Evolutionary conservation across 1,140 invertebrate species (phyloP), one percentile per base, ranked within the genome.

Genomic region (Centruroides vittatus): DNA sequence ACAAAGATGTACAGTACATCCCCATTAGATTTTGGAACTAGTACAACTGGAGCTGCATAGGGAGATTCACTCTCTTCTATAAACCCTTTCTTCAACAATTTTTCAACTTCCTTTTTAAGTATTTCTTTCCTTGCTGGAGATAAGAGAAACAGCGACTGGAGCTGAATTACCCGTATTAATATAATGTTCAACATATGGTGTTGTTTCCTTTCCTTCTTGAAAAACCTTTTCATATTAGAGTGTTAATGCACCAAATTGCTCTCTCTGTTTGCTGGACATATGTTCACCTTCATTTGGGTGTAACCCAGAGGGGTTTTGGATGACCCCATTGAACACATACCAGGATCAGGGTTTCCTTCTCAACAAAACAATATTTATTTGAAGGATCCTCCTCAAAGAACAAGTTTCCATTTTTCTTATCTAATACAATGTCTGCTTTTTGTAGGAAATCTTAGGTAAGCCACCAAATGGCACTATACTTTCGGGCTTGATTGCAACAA

Each of bases 71-170:
- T 64, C 34, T 48, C 56, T 54, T 62, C 52, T 36, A 71, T 68
- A 3, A 69, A 59, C 5, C 57, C 59, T 4, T 58, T 47, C n/a
- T 65, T 34, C 47, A 69, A 49, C 47, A 69, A 57, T 48, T 72
- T 60, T 34, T 66, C 9, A 9, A 69, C 41, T 12, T 65, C n/a
- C 35, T 57, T 23, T n/a, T 51, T n/a, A 35, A 13, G 23, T 23
- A 23, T 23, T 46, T 67, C 41, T 59, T 55, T 59, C 34, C 66
- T 52, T 4, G 7, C 12, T 5, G n/a, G 10, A 0, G 67, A 57
- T 9, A 65, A 63, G 61, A 8, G 12, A 9, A n/a, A 35, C 23
- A 12, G 50, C 35, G 7, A 66, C 58, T 34, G 67, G 66, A 8
- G 47, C 35, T 12, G 47, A 8, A 48, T 66, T 47, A 3, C 64